Base-by-base conservation (phyloP, 2,888 invertebrate genomes). In the Neria commutata region DNA sequence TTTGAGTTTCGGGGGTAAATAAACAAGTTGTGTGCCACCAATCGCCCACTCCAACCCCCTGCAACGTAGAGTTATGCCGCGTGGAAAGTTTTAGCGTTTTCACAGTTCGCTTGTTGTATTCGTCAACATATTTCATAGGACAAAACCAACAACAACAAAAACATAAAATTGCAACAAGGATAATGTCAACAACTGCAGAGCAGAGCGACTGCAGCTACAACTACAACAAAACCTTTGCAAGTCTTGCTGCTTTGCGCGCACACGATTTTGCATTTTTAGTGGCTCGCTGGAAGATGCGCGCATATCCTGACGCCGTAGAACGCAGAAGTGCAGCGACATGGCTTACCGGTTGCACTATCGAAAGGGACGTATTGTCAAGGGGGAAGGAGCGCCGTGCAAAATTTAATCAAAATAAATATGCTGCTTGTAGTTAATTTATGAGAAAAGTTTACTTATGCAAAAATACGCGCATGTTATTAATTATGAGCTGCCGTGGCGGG, bases 1-100 rank as follows among this genome's bases (percentile, higher is more conserved):
- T n/a, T n/a, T n/a, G n/a, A n/a, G 29, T 6, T 54, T 58, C 50
- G 34, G 33, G 51, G 51, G 52, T 55, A 55, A 60, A 60, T 56
- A 60, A 60, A 60, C 59, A 60, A 60, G 49, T 11, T n/a, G 37
- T n/a, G 16, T 6, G 19, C 33, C 26, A 1, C 5, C 11, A 21
- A 10, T 23, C n/a, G 11, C 29, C 42, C 42, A 42, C 19, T 21
- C 2, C 3, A 19, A n/a, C 37, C n/a, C 8, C 37, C 4, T n/a
- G 8, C 4, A 37, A 37, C 11, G 6, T 5, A 37, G n/a, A n/a
- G n/a, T n/a, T n/a, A n/a, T n/a, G n/a, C n/a, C n/a, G n/a, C 4
- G 37, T 37, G 37, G 4, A 37, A 11, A 5, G 29, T 11, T 29
- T 29, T 29, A 29, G 29, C 5, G 37, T 37, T n/a, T 29, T 29